A percentile compares a stretch with the other conserved stretches of the same genome.
Conservation (phyloP, 2,888 invertebrate species). For the Iselma pallidipennis region DNA sequence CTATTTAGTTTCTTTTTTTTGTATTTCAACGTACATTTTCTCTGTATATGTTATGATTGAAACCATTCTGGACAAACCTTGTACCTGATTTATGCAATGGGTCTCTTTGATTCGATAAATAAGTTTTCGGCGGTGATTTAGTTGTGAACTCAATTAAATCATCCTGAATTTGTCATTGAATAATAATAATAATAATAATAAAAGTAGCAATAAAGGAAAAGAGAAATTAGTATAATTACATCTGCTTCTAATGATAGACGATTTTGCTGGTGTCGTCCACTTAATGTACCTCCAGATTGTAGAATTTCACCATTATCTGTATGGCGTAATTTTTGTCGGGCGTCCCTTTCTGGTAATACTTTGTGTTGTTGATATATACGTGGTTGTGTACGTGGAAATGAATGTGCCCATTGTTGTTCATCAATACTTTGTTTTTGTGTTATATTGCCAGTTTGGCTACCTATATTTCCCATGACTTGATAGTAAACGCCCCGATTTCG, state of each 20-base stretch:
- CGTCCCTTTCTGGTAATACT: slow-evolving; percentile 71
- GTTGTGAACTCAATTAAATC: slow-evolving; percentile 5
- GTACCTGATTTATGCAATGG: slow-evolving; percentile 34
- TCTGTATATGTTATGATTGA: neutral
- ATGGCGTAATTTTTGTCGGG: slow-evolving; percentile 66
- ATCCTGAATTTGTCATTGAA: slow-evolving; percentile 3
- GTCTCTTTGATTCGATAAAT: slow-evolving; percentile 34
- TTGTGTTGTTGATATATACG: slow-evolving; percentile 43
- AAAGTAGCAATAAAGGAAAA: neutral
- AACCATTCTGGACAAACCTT: slow-evolving; percentile 17
- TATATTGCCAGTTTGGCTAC: slow-evolving; percentile 50
- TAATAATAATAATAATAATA: neutral
- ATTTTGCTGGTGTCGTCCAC: slow-evolving; percentile 60
- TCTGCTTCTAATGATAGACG: slow-evolving; percentile 18
- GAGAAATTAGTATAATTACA: slow-evolving; percentile 4
- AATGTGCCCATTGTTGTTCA: slow-evolving; percentile 47
- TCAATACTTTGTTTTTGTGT: slow-evolving; percentile 36
- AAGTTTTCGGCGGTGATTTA: slow-evolving; percentile 24
- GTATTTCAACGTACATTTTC: slow-evolving; percentile 10
- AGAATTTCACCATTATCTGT: slow-evolving; percentile 84
- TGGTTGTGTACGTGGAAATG: slow-evolving; percentile 45
- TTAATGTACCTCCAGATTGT: slow-evolving; percentile 82
- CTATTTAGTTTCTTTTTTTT: neutral
- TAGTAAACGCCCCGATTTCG: slow-evolving; percentile 10
- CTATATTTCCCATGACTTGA: slow-evolving; percentile 53